Evolutionary conservation across 2,113 vertebrate genomes (phyloP).

Genomic region (cattle (Bos taurus)): DNA sequence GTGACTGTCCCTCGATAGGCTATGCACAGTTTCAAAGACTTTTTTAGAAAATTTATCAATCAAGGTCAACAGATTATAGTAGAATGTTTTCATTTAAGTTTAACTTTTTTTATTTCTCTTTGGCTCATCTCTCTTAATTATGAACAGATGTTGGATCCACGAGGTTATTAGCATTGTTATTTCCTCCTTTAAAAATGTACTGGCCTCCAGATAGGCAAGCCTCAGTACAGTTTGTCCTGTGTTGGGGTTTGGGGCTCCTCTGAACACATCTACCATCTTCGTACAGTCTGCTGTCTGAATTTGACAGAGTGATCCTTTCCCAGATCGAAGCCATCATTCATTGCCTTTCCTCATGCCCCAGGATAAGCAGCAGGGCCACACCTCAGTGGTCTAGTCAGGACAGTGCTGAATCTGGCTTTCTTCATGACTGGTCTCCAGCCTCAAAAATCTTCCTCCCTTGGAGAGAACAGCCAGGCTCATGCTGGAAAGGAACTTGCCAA

Average conservation of each 20-base stretch:
- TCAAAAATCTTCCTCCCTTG: background rate
- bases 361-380: background rate
- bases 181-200: constrained; percentile 4
- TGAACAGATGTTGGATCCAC: constrained; percentile 82
- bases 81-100: constrained; percentile 73
- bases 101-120: constrained; percentile 29
- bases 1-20: constrained; percentile 78
- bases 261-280: background rate
- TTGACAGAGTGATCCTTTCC: background rate
- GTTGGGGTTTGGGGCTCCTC: background rate
- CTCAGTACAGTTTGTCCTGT: background rate
- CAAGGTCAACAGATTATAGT: constrained; percentile 79
- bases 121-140: constrained; percentile 78
- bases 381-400: background rate
- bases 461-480: background rate
- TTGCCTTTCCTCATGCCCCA: background rate
- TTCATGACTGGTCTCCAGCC: background rate
- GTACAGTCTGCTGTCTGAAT: background rate
- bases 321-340: background rate
- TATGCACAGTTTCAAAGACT: constrained; percentile 73
- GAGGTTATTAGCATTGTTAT: constrained; percentile 69
- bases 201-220: background rate
- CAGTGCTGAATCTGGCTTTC: background rate
- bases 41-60: constrained; percentile 74
- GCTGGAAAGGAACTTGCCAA: background rate